Conservation (phyloP, 2,113 vertebrate genomes). For the Nyctibius bracteatus region DNA sequence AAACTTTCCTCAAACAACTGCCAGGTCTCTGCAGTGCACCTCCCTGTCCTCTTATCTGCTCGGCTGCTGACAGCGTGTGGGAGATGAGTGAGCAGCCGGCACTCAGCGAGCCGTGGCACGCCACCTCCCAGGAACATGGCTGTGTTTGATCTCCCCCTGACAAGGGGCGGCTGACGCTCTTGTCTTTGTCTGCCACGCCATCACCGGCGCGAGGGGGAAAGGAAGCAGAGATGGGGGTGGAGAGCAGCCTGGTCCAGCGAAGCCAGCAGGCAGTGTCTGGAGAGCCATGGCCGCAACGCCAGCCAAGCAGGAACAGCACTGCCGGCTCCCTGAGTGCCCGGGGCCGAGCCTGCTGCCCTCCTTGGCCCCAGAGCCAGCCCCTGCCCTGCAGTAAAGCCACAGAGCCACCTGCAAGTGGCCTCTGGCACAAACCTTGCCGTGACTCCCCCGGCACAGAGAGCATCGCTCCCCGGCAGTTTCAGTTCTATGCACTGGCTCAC, state of each 20-base stretch:
- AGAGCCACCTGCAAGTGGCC: neutral
- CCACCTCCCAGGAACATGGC: neutral
- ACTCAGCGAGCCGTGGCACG: neutral
- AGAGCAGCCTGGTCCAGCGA: neutral
- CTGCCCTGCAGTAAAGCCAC: neutral
- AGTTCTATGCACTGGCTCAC: neutral
- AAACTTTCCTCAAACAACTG: neutral
- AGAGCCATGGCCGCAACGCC: neutral
- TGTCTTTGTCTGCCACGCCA: neutral
- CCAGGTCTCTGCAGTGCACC: neutral
- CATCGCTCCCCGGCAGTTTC: fast-evolving
- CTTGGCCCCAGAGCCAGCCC: neutral
- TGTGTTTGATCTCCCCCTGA: neutral
- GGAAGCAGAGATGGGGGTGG: neutral
- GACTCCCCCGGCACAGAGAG: neutral
- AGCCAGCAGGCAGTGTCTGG: neutral
- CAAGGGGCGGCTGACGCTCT: neutral
- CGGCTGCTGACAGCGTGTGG: neutral
- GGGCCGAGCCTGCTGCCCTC: neutral
- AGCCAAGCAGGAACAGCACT: neutral
- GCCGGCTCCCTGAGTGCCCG: neutral
- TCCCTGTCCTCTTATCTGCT: neutral
- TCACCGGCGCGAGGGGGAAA: fast-evolving
- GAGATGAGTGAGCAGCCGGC: neutral
- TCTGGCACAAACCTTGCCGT: neutral